A percentile compares a stretch with the other conserved stretches of the same genome.
phyloP scores from a whole-genome alignment of 2,888 invertebrate genomes.

The Itoplectis maculator region DNA sequence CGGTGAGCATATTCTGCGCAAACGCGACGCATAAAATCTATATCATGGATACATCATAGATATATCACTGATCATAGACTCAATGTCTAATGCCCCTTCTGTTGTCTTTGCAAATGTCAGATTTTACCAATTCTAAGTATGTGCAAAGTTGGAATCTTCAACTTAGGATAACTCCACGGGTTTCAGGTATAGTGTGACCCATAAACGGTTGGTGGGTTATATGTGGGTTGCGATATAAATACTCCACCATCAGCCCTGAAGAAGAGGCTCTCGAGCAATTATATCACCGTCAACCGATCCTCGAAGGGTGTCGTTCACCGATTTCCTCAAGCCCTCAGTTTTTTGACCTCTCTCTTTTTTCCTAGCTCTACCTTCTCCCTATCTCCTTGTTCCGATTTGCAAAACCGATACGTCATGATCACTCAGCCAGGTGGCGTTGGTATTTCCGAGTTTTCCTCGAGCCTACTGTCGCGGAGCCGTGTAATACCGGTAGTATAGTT shows the following conservation, averaged over 20 bases:
- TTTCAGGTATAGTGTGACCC: no score
- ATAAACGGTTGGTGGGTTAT: neutral
- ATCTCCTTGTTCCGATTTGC: constrained; percentile 12
- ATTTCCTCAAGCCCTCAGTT: neutral
- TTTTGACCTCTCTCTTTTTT: neutral
- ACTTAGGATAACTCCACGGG: no score
- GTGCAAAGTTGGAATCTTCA: no score
- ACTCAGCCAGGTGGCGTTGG: constrained; percentile 62
- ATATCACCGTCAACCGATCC: neutral
- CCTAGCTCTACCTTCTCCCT: no score
- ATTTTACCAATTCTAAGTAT: no score
- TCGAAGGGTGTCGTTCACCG: neutral
- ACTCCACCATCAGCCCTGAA: neutral
- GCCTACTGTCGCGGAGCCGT: constrained; percentile 30
- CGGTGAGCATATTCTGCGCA: neutral
- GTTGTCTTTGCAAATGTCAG: no score
- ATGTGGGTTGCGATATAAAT: neutral
- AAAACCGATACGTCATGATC: constrained; percentile 74
- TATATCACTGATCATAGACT: no score
- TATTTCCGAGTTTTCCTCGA: constrained; percentile 39
- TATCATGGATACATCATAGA: neutral
- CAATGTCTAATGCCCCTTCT: no score
- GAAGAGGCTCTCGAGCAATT: neutral
- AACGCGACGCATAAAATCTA: neutral
- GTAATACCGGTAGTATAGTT: constrained; percentile 59